These are phyloP conservation scores for Melikaiella ostensackeni DNA, from an alignment of 2,888 invertebrate species.

Conservation along the genomic window DNA sequence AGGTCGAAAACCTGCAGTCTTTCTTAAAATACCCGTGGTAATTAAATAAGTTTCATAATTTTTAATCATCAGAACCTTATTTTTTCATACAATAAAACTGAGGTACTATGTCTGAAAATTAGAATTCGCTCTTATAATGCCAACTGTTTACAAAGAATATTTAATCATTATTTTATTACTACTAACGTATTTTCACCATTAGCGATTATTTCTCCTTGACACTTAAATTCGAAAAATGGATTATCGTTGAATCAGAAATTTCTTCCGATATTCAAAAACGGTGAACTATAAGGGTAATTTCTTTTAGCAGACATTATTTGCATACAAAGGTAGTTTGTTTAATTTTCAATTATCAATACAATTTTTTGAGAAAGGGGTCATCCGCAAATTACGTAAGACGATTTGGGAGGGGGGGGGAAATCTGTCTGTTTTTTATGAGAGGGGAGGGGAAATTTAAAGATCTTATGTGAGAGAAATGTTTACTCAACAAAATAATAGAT, in stretches of 20 bases:
- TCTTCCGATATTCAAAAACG: neutral
- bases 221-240: constrained; percentile 20
- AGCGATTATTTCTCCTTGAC: constrained; percentile 14
- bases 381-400: too few species aligned
- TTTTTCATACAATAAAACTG: constrained; percentile 20
- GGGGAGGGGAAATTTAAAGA: too few species aligned
- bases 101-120: constrained; percentile 5
- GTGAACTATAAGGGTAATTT: neutral
- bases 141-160: neutral
- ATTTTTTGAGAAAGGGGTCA: constrained; percentile 6
- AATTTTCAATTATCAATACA: neutral
- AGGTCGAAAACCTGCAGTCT: constrained; percentile 18
- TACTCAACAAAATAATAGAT: too few species aligned
- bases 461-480: too few species aligned
- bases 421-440: too few species aligned
- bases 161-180: constrained; percentile 5
- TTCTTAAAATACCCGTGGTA: neutral
- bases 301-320: constrained; percentile 1
- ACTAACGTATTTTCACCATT: constrained; percentile 25
- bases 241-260: constrained; percentile 15
- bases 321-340: neutral
- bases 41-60: constrained; percentile 8
- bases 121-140: neutral
- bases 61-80: neutral
- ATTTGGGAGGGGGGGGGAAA: too few species aligned